Conservation (phyloP, 2,797 vertebrate species). For the Pelochelys cantorii region DNA sequence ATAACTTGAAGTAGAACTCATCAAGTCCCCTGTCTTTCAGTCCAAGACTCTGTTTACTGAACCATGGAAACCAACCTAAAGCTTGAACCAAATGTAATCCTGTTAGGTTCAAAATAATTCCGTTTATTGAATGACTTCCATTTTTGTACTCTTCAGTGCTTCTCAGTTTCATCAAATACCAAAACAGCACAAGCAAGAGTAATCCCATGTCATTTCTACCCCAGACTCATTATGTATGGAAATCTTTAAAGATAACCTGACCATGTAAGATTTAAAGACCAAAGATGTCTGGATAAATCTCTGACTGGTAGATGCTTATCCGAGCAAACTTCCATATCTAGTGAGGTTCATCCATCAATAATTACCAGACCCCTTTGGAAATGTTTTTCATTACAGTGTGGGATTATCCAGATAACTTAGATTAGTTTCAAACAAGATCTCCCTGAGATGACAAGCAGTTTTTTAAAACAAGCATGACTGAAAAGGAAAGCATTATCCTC, state of each 20-base stretch:
- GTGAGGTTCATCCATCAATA: background rate
- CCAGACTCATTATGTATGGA: background rate
- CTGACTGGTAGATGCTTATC: background rate
- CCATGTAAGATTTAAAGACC: background rate
- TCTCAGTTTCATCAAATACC: background rate
- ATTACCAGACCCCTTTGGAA: background rate
- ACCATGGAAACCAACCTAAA: background rate
- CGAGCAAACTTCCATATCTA: background rate
- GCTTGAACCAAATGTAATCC: background rate
- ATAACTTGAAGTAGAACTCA: background rate
- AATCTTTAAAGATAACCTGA: background rate
- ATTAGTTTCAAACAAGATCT: background rate
- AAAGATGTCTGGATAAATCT: background rate
- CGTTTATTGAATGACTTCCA: fast-evolving
- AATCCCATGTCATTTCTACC: background rate
- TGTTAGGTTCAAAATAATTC: background rate
- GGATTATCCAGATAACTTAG: background rate
- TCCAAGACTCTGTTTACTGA: background rate
- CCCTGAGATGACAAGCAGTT: background rate
- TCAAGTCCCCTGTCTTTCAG: background rate
- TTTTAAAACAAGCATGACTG: background rate
- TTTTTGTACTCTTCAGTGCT: background rate
- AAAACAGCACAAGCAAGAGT: background rate
- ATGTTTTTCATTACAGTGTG: background rate
- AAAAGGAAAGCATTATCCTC: background rate